Percentiles rank a stretch among this genome's conserved stretches.
Conservation (phyloP, 2,113 vertebrate species). For the Lampris megalopsis region DNA sequence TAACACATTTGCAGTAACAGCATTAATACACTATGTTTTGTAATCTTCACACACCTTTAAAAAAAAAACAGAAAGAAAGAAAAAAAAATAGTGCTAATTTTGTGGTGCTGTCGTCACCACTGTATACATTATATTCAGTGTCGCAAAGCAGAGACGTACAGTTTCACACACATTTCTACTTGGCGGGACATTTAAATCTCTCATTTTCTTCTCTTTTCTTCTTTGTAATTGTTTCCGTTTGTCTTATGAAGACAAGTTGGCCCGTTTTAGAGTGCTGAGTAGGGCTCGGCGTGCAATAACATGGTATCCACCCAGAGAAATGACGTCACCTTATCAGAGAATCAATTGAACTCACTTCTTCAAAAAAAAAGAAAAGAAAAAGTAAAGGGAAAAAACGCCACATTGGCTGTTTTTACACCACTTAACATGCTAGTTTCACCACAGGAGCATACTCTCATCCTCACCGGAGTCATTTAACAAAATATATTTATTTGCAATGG, state of each 20-base stretch:
- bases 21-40: not conserved
- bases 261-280: conserved; percentile 68
- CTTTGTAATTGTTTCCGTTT: conserved; percentile 54
- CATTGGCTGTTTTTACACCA: conserved; percentile 43
- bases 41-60: not conserved
- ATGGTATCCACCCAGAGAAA: conserved; percentile 85
- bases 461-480: conserved; percentile 53
- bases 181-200: conserved; percentile 10
- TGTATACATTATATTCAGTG: conserved; percentile 23
- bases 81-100: not conserved
- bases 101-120: conserved; percentile 1
- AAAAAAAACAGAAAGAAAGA: not conserved
- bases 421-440: conserved; percentile 64
- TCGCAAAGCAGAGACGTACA: conserved; percentile 22
- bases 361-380: conserved; percentile 1
- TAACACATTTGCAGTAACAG: conserved; percentile 22
- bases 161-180: conserved; percentile 2
- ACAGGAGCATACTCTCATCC: conserved; percentile 22
- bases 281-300: conserved; percentile 76
- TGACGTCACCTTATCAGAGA: conserved; percentile 69
- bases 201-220: conserved; percentile 50
- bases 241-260: conserved; percentile 71
- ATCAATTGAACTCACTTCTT: conserved; percentile 41
- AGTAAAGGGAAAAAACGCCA: conserved; percentile 38
- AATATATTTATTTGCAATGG: conserved; percentile 59